A percentile compares a stretch with the other conserved stretches of the same genome.
phyloP scores from a whole-genome alignment of 1,140 invertebrate genomes.

The Oedothorax gibbosus region DNA sequence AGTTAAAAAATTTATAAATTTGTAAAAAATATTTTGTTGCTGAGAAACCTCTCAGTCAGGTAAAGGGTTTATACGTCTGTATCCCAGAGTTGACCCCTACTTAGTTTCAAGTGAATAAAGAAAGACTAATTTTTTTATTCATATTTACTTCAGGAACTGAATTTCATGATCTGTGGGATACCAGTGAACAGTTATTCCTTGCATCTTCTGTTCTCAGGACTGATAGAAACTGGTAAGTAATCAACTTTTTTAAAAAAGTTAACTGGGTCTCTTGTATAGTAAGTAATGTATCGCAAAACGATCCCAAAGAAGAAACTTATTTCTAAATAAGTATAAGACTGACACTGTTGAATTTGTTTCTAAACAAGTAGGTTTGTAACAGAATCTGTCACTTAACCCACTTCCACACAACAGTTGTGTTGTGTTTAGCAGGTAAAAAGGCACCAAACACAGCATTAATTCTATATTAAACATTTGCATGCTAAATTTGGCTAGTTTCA shows the following conservation, averaged over 20 bases:
- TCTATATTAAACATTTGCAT: no score
- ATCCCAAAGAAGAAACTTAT: neutral
- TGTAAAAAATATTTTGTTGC: neutral
- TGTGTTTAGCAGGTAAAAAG: no score
- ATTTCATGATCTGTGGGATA: conserved; percentile 85
- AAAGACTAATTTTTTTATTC: neutral
- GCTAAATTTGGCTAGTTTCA: no score
- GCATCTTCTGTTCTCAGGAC: conserved; percentile 87
- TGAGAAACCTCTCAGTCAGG: neutral
- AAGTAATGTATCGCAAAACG: neutral
- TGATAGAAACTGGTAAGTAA: conserved; percentile 87
- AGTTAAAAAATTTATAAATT: neutral
- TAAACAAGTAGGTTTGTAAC: no score
- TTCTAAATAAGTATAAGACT: neutral
- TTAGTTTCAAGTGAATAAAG: neutral
- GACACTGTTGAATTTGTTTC: neutral
- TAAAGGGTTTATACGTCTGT: neutral
- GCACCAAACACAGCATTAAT: no score
- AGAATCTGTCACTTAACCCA: neutral
- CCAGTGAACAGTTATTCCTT: conserved; percentile 84
- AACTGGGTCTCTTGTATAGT: neutral
- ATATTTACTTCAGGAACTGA: conserved; percentile 6
- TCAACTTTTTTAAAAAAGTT: neutral
- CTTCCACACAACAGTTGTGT: no score
- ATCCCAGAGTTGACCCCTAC: neutral